Conservation (phyloP, 2,113 vertebrate genomes). For the Rhinolophus sinicus region DNA sequence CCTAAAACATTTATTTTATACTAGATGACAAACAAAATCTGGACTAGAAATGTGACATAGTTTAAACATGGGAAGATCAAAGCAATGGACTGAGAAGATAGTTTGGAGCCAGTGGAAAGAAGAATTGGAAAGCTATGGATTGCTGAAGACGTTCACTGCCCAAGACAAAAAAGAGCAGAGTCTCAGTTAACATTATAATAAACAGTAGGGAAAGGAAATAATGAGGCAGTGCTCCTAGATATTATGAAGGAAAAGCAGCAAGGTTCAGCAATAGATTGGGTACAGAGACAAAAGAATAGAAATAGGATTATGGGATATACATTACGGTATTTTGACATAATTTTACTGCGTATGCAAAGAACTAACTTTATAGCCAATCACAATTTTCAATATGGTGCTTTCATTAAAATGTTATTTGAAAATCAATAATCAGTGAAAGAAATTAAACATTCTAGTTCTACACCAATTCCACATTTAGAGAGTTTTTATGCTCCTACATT, state of each 20-base stretch:
- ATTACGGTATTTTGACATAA: neutral
- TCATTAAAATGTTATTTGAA: constrained; percentile 29
- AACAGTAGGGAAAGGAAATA: neutral
- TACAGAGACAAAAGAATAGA: neutral
- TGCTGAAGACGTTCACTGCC: neutral
- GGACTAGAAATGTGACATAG: neutral
- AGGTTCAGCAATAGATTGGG: neutral
- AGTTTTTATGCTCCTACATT: neutral
- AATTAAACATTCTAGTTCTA: neutral
- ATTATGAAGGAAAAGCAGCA: neutral
- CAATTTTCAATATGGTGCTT: neutral
- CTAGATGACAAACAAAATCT: neutral
- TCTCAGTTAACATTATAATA: neutral
- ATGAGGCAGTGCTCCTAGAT: neutral
- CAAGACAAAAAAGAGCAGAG: neutral
- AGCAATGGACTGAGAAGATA: neutral
- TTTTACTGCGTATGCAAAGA: neutral
- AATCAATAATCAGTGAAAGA: neutral
- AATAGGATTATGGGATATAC: neutral
- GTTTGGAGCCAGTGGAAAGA: neutral
- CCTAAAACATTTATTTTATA: neutral
- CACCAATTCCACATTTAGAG: neutral
- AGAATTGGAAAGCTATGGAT: neutral
- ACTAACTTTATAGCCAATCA: neutral
- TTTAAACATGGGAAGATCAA: neutral